A percentile compares a stretch with the other conserved stretches of the same genome.
Evolutionary conservation across 2,797 vertebrate genomes (phyloP).

Genomic region (Austrolebias charrua): DNA sequence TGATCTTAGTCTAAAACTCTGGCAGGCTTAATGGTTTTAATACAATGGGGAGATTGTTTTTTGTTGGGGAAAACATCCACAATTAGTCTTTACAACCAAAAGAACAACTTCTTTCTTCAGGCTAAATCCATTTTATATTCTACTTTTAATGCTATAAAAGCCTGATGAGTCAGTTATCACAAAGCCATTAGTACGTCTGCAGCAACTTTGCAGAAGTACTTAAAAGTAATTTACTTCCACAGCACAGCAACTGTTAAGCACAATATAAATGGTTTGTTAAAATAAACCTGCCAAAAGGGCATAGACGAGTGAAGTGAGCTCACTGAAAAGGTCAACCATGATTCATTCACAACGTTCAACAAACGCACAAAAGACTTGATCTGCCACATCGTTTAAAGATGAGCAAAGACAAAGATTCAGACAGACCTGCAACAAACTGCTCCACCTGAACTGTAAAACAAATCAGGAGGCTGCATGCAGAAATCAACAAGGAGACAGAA

Average conservation of each 20-base stretch:
- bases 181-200: not conserved
- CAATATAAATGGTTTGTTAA: not conserved
- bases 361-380: not conserved
- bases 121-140: slow-evolving; percentile 4
- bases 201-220: not conserved
- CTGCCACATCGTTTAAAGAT: too few relatives aligned
- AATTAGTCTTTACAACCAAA: slow-evolving; percentile 5
- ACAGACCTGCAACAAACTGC: not conserved
- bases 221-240: not conserved
- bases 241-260: not conserved
- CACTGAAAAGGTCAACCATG: slow-evolving; percentile 1
- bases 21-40: not conserved
- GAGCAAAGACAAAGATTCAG: not conserved
- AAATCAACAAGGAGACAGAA: not conserved
- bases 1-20: too few relatives aligned
- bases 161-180: not conserved
- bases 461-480: not conserved
- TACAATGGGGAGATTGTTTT: not conserved
- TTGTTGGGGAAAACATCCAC: not conserved
- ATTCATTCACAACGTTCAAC: not conserved
- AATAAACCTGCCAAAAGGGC: not conserved
- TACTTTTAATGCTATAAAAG: not conserved
- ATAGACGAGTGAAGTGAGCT: not conserved
- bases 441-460: not conserved
- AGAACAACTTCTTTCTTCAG: slow-evolving; percentile 2